Percentiles rank a stretch among this genome's conserved stretches.
phyloP scores from a whole-genome alignment of 2,113 vertebrate species.

The Callospermophilus lateralis region DNA sequence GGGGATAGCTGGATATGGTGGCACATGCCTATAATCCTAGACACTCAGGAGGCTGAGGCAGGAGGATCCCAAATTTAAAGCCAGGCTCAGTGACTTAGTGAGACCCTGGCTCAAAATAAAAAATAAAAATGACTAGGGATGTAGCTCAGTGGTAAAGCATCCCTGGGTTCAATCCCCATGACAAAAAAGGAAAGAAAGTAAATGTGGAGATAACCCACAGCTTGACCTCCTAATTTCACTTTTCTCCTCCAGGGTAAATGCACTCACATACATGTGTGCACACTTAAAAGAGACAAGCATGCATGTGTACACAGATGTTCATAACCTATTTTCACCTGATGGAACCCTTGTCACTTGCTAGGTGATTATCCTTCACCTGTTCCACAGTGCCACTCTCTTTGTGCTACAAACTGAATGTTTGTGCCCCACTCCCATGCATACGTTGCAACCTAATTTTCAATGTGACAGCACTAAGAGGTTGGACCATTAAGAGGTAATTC shows the following conservation, averaged over 20 bases:
- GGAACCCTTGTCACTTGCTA: not conserved
- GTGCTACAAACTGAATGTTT: not conserved
- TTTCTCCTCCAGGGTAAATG: not conserved
- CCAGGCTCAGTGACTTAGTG: not conserved
- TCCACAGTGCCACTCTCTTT: not conserved
- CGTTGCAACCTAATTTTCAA: not conserved
- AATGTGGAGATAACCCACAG: too few species aligned
- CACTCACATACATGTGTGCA: fast-evolving
- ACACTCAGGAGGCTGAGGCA: not conserved
- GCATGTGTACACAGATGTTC: not conserved
- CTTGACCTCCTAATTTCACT: not conserved
- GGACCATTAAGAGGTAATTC: not conserved
- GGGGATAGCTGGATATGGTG: too few species aligned
- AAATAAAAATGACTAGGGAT: not conserved
- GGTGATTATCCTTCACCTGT: not conserved
- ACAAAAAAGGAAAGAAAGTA: not conserved
- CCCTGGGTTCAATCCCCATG: not conserved
- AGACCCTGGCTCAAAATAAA: not conserved
- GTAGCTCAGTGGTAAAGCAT: not conserved
- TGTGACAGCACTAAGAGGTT: not conserved
- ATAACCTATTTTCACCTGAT: not conserved
- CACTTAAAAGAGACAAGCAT: not conserved
- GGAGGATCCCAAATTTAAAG: not conserved
- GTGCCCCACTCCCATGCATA: not conserved
- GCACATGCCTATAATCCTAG: not conserved